Base-by-base conservation (phyloP, 2,113 vertebrate genomes). In the Sterrhoptilus dennistouni region DNA sequence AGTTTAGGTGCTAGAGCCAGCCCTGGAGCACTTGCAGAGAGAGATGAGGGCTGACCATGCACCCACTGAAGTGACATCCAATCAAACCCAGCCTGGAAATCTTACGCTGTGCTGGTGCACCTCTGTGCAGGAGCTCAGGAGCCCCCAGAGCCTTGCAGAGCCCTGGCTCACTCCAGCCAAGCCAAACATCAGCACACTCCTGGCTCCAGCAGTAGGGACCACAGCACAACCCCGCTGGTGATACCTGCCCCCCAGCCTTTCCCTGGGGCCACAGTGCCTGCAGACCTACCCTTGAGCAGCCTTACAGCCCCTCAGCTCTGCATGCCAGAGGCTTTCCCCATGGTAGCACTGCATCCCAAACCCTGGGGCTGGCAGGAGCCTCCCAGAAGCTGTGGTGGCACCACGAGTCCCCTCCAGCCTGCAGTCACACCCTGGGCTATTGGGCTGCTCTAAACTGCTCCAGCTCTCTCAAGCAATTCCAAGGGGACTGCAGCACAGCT, bases 151-250 rank as follows among this genome's bases (percentile, higher is more conserved):
- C 52, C 42, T n/a, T 22, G 64, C 64, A 65, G 68, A 83, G 29
- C 38, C 14, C 72, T 13, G 23, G 21, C 25, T 85, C 33, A 8
- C 25, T 29, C 33, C 40, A 61, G 45, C 29, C 29, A 59, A 24
- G 50, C 31, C 54, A 9, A 52, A 79, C 20, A 2, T 7, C 79
- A 61, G 42, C 83, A 57, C 14, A 6, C 0, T 38, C 49, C 59
- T 20, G 4, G 0, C 38, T 38, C 64, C 1, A 29, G n/a, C 36
- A 52, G 12, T 0, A 42, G 0, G 24, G 68, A 52, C 25, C 35
- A 27, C n/a, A 49, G 56, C 52, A 66, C 42, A 57, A 3, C 16
- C n/a, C 0, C 1, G 3, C 0, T 4, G 6, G 54, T 74, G 42
- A 36, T 1, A 1, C 59, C 15, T 56, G 61, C 50, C 61, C 47